Evolutionary conservation across 2,888 invertebrate species (phyloP), one percentile per base, ranked within the genome.

Genomic region (Polydrusus cervinus): DNA sequence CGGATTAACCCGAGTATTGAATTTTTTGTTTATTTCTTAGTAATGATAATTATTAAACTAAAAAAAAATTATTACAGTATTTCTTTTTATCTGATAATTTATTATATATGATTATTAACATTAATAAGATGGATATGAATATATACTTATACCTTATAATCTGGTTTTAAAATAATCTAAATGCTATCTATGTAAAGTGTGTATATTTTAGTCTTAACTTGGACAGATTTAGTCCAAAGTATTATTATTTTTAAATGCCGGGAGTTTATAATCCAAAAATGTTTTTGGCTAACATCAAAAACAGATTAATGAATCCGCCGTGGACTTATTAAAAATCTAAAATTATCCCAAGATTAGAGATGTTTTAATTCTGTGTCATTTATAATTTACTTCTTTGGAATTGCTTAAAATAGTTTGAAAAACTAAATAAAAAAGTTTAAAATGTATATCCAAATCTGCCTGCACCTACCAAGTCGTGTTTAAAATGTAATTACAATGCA

Each of bases 331-430:
- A 20, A 51, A 51, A 11, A 20, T 51, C 16, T 51, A 51, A 20
- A 51, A 51, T 20, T 51, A 51, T 18, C 51, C 20, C 11, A 51
- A 51, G 20, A 51, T 51, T 16, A 51, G 18, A 20, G 20, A 51
- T 51, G 51, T 51, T 51, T 51, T 20, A 51, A 51, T 51, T 51
- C 20, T 20, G 51, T 51, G 20, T 20, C 51, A 25, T 51, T n/a
- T 51, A 51, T 51, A 51, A 51, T 25, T 51, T 51, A 51, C 51
- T 20, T 11, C 20, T 51, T 20, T 18, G 13, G 11, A 51, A 51
- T 20, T 51, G 10, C 18, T 51, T 13, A 1, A 18, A 20, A 51
- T 51, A 51, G 20, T 20, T 51, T 18, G 9, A n/a, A 18, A 20
- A 20, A 11, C 20, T 20, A 51, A 51, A 11, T 51, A 51, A 51